Evolutionary conservation across 2,797 vertebrate species (phyloP).

Genomic region (Novumbra hubbsi): DNA sequence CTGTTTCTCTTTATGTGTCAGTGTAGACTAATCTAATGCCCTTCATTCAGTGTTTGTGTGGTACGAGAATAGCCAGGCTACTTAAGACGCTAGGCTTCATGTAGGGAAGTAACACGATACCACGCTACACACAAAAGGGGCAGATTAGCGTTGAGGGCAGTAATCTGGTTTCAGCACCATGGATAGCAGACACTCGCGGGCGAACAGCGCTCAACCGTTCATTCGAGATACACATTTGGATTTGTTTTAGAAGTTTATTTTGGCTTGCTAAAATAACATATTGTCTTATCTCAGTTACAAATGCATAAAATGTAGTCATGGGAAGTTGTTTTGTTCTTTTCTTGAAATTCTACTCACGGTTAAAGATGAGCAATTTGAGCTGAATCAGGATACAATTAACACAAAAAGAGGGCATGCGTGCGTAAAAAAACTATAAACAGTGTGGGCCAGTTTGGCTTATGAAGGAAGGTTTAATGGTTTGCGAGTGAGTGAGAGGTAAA

Average conservation of each 20-base stretch:
- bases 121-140: slow-evolving; percentile 54
- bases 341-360: background rate
- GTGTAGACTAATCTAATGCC: slow-evolving; percentile 8
- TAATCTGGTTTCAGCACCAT: slow-evolving; percentile 76
- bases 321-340: background rate
- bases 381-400: background rate
- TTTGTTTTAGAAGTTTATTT: background rate
- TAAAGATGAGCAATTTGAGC: background rate
- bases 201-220: slow-evolving; percentile 36
- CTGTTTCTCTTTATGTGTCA: background rate
- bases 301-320: background rate
- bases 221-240: slow-evolving; percentile 36
- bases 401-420: slow-evolving; percentile 14
- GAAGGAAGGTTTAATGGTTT: slow-evolving; percentile 29
- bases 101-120: slow-evolving; percentile 67
- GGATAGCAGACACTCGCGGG: slow-evolving; percentile 57
- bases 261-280: background rate
- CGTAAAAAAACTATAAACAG: background rate
- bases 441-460: background rate
- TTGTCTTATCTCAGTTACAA: background rate
- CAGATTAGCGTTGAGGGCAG: slow-evolving; percentile 67
- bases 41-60: slow-evolving; percentile 50
- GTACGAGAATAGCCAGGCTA: slow-evolving; percentile 59
- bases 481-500: slow-evolving; percentile 38
- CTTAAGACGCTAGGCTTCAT: slow-evolving; percentile 47